phyloP scores from a whole-genome alignment of 2,113 vertebrate species.

The Leptosomus discolor region DNA sequence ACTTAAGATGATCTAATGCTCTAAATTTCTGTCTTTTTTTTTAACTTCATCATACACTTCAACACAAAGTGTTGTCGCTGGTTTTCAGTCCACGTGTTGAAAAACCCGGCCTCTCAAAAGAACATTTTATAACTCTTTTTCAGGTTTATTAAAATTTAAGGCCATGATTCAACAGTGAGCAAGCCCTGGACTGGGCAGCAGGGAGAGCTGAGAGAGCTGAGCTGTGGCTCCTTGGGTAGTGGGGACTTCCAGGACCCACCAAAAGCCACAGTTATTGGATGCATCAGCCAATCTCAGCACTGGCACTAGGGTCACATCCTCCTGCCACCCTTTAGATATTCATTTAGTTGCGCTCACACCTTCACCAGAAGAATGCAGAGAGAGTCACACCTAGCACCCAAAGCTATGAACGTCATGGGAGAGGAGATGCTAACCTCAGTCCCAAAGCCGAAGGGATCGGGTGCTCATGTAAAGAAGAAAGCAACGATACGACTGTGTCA shows the following conservation, averaged over 20 bases:
- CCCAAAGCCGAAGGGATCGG: background rate
- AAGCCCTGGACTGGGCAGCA: background rate
- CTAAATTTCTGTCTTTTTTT: background rate
- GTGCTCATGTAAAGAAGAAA: background rate
- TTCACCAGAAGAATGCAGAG: background rate
- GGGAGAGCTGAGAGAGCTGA: background rate
- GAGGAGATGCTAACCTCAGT: background rate
- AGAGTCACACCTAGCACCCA: background rate
- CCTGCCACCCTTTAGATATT: background rate
- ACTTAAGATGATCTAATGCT: background rate
- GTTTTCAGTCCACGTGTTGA: background rate
- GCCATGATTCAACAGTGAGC: background rate
- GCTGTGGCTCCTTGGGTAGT: background rate
- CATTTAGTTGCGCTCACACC: background rate
- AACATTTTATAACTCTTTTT: background rate
- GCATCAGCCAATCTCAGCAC: background rate
- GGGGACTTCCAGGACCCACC: background rate
- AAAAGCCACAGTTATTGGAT: background rate
- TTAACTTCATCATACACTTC: background rate
- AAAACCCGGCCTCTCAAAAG: background rate
- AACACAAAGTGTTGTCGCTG: background rate
- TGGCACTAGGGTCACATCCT: background rate
- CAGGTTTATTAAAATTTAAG: background rate
- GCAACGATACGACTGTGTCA: background rate
- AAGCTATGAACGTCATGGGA: background rate